These are phyloP conservation scores for Argyrosomus regius DNA, from an alignment of 2,797 vertebrate species.

Conservation along the genomic window DNA sequence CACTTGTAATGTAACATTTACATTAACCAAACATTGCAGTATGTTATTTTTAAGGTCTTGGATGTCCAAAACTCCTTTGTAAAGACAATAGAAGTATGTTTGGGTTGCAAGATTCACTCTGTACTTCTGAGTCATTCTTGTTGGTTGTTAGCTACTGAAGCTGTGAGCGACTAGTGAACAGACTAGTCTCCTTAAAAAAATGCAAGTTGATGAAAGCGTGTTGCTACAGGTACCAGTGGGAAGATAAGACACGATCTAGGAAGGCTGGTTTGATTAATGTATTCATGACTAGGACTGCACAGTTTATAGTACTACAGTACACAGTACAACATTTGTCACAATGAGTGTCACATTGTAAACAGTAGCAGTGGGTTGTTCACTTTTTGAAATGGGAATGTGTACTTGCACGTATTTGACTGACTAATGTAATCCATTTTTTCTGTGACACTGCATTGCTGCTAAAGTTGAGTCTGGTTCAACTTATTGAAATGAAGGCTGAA, in stretches of 20 bases:
- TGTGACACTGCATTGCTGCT: neutral
- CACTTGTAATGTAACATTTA: slow-evolving; percentile 10
- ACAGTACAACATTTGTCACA: neutral
- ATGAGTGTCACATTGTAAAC: neutral
- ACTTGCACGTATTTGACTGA: neutral
- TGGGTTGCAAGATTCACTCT: neutral
- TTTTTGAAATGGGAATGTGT: neutral
- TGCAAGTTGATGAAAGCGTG: neutral
- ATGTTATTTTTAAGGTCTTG: neutral
- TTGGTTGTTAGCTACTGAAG: neutral
- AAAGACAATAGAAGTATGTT: neutral
- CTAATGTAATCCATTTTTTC: neutral
- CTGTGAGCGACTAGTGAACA: neutral
- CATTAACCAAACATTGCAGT: neutral
- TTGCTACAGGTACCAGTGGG: slow-evolving; percentile 9
- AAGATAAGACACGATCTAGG: neutral
- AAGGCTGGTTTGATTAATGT: neutral
- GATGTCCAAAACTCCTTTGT: neutral
- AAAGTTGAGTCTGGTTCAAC: neutral
- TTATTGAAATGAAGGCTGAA: neutral
- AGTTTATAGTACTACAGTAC: neutral
- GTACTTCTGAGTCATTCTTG: neutral
- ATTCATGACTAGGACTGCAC: neutral
- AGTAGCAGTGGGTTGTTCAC: neutral
- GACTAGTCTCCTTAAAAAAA: neutral